phyloP scores from a whole-genome alignment of 2,113 vertebrate genomes.

The Nothobranchius kuhntae region DNA sequence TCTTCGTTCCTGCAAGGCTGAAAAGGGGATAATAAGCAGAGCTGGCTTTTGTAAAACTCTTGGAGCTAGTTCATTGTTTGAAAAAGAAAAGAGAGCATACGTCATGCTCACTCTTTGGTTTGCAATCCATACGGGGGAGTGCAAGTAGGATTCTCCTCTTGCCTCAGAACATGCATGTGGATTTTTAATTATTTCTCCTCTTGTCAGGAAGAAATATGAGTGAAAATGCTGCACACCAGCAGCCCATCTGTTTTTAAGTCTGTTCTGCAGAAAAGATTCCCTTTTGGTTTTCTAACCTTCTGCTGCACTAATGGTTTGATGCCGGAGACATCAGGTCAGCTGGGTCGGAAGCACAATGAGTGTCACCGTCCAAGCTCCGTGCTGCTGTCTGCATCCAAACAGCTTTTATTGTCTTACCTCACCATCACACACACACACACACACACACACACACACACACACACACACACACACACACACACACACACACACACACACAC shows the following conservation, averaged over 20 bases:
- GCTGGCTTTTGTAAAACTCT: slow-evolving; percentile 23
- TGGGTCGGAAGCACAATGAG: slow-evolving; percentile 15
- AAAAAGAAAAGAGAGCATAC: slow-evolving; percentile 22
- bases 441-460: neutral
- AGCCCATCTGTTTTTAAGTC: neutral
- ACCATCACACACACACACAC: neutral
- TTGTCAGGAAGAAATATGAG: neutral
- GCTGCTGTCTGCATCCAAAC: slow-evolving; percentile 31
- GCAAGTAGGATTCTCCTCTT: neutral
- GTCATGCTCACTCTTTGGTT: slow-evolving; percentile 19
- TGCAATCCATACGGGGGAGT: slow-evolving; percentile 13
- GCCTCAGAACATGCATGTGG: slow-evolving; percentile 17
- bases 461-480: neutral
- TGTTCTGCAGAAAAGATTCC: neutral
- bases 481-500: neutral
- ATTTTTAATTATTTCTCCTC: slow-evolving; percentile 22
- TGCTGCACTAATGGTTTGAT: slow-evolving; percentile 22
- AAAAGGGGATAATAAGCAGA: slow-evolving; percentile 16
- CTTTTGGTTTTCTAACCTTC: neutral
- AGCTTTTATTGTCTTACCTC: slow-evolving; percentile 33
- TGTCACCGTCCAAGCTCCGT: neutral
- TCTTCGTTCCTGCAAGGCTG: slow-evolving; percentile 6
- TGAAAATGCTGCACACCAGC: neutral
- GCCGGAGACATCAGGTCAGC: slow-evolving; percentile 28
- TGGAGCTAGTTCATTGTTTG: neutral